These are phyloP conservation scores for Aurelia coerulea DNA, from an alignment of 30 jellyfish, hydroid and myxozoan species.

Conservation along the genomic window DNA sequence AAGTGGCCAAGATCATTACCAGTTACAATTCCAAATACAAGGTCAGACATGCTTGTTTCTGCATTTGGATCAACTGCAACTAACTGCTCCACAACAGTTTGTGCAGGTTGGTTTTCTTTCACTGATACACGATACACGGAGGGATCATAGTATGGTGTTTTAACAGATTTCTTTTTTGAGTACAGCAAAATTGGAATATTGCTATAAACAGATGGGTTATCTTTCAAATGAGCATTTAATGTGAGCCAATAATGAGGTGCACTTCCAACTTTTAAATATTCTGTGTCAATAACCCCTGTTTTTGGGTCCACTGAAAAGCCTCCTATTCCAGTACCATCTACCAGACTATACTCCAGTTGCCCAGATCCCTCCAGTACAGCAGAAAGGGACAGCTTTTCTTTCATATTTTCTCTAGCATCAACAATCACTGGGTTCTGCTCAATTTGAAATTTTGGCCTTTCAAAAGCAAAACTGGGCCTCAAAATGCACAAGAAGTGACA, in stretches of 20 bases:
- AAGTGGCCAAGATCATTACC: slow-evolving; percentile 71
- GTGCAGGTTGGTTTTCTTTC: slow-evolving; percentile 60
- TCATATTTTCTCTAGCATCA: not conserved
- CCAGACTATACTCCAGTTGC: slow-evolving; percentile 68
- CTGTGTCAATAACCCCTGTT: slow-evolving; percentile 43
- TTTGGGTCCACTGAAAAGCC: slow-evolving; percentile 59
- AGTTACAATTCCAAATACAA: slow-evolving; percentile 42
- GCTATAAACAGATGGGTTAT: slow-evolving; percentile 69
- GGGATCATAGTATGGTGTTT: slow-evolving; percentile 73
- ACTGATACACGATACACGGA: slow-evolving; percentile 63
- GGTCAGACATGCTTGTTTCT: slow-evolving; percentile 1
- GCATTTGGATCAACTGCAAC: slow-evolving; percentile 68
- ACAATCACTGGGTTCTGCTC: slow-evolving; percentile 40
- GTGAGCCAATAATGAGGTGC: slow-evolving; percentile 88
- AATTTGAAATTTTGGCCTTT: slow-evolving; percentile 59
- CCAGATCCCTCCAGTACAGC: slow-evolving; percentile 62
- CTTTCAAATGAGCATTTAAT: slow-evolving; percentile 84
- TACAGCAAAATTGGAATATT: slow-evolving; percentile 75
- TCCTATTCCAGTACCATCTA: slow-evolving; percentile 96
- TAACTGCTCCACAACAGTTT: slow-evolving; percentile 51
- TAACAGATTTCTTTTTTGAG: not conserved
- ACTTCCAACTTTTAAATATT: not conserved
- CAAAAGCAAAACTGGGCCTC: slow-evolving; percentile 36
- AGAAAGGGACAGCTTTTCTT: not conserved
- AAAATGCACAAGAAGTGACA: slow-evolving; percentile 46